Conservation (phyloP, 2,888 invertebrate genomes). For the Lithophane leautieri region DNA sequence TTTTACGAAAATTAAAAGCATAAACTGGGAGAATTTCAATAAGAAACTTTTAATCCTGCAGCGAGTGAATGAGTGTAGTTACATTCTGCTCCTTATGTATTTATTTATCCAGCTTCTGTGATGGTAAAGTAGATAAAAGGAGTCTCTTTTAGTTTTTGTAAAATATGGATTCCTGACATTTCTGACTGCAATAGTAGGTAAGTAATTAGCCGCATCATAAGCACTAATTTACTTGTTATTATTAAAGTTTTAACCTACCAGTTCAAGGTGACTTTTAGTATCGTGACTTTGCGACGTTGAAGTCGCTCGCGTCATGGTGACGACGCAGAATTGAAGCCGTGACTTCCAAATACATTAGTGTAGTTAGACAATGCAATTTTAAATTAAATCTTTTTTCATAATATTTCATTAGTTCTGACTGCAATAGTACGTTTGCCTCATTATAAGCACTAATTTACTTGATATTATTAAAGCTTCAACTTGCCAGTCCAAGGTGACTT, state of each 20-base stretch:
- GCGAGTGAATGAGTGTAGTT: not conserved
- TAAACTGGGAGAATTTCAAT: not conserved
- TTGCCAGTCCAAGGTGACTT: conserved; percentile 22
- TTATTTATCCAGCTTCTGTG: too few relatives aligned
- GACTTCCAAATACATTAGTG: conserved; percentile 27
- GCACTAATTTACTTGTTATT: not conserved
- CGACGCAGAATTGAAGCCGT: not conserved
- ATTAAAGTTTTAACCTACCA: not conserved
- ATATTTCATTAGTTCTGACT: too few relatives aligned
- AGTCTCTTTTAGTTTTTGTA: too few relatives aligned
- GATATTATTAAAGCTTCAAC: not conserved
- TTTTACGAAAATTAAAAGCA: not conserved
- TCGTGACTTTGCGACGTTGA: conserved; percentile 16
- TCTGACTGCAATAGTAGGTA: too few relatives aligned
- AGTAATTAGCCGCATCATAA: not conserved
- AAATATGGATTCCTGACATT: not conserved
- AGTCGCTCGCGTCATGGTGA: conserved; percentile 32
- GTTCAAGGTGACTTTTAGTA: conserved; percentile 27
- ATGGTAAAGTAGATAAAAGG: too few relatives aligned
- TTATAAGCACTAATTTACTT: not conserved
- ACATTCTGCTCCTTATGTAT: too few relatives aligned
- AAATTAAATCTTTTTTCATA: too few relatives aligned
- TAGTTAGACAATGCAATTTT: conserved; percentile 26
- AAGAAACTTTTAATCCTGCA: too few relatives aligned
- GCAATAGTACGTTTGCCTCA: not conserved